A percentile compares a stretch with the other conserved stretches of the same genome.
These are phyloP conservation scores for Caranx ignobilis DNA, from an alignment of 2,113 vertebrate genomes.

Conservation along the genomic window DNA sequence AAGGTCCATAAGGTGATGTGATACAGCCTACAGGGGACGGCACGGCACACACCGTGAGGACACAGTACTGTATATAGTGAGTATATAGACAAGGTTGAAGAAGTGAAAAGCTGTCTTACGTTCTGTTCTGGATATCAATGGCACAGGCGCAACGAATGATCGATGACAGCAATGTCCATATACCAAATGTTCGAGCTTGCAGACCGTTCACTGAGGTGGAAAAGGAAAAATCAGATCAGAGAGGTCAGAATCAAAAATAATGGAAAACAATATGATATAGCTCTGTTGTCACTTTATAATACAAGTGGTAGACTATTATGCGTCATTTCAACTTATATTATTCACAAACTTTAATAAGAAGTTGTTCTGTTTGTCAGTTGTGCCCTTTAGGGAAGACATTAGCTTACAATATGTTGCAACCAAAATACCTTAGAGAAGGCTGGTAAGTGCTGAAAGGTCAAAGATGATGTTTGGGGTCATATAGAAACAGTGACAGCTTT, in stretches of 20 bases:
- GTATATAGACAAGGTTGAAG: conserved; percentile 4
- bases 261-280: too few relatives aligned
- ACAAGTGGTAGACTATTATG: not conserved
- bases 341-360: not conserved
- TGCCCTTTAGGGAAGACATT: not conserved
- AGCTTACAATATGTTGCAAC: not conserved
- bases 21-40: conserved; percentile 88
- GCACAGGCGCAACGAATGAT: conserved; percentile 95
- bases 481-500: not conserved
- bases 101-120: conserved; percentile 80
- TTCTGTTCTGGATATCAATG: conserved; percentile 94
- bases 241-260: not conserved
- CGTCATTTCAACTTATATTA: not conserved
- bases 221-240: not conserved
- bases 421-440: not conserved
- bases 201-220: conserved; percentile 91
- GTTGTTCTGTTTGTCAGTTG: not conserved
- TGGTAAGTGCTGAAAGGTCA: too few relatives aligned
- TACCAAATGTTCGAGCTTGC: conserved; percentile 95
- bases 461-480: too few relatives aligned
- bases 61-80: not conserved
- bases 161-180: conserved; percentile 95
- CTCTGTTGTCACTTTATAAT: not conserved
- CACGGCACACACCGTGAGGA: not conserved
- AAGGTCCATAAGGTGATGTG: conserved; percentile 96